Percentiles rank a stretch among this genome's conserved stretches.
Evolutionary conservation across 2,888 invertebrate species (phyloP).

Genomic region (Microctonus aethiopoides): DNA sequence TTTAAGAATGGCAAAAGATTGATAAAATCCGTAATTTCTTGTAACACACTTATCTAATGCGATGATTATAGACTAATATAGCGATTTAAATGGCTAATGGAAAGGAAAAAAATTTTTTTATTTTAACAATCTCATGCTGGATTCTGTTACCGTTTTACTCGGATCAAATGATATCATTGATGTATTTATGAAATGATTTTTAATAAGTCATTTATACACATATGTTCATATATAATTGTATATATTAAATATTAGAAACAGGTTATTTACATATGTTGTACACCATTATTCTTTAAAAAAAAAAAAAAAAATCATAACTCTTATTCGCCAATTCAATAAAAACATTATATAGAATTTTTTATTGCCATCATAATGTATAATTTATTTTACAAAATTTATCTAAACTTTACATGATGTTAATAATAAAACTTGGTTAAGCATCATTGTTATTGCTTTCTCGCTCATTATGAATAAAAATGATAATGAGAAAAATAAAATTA

Average conservation of each 20-base stretch:
- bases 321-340: no score
- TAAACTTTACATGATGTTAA: no score
- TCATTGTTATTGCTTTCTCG: no score
- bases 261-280: neutral
- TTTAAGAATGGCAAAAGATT: neutral
- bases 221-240: conserved; percentile 23
- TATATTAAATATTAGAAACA: conserved; percentile 20
- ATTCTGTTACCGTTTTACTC: conserved; percentile 27
- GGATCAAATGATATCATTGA: conserved; percentile 20
- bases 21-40: conserved; percentile 9
- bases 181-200: conserved; percentile 23
- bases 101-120: no score
- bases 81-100: neutral
- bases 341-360: no score
- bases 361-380: no score
- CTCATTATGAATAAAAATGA: no score
- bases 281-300: neutral
- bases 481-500: no score
- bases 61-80: neutral
- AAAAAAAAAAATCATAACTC: no score
- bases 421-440: no score
- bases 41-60: neutral
- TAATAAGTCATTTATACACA: conserved; percentile 25
- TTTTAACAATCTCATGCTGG: conserved; percentile 5
- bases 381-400: no score